Evolutionary conservation across 2,888 invertebrate genomes (phyloP).

Genomic region (Euzophera pinguis): DNA sequence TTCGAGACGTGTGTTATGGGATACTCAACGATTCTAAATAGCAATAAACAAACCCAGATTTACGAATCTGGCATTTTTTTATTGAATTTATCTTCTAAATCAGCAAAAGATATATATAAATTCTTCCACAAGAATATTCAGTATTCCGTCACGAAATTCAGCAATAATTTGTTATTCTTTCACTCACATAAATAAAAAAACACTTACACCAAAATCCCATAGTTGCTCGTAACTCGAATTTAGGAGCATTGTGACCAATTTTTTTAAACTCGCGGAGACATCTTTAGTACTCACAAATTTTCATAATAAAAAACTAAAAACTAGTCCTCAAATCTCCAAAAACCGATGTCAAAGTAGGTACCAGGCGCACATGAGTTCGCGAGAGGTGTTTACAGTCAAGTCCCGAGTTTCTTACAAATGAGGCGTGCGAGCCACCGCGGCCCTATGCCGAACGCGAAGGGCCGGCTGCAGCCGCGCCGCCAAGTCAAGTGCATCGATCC

Average conservation of each 20-base stretch:
- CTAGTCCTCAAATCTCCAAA: not conserved
- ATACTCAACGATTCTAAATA: no score
- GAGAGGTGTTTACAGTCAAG: constrained; percentile 32
- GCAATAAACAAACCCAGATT: no score
- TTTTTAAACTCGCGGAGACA: not conserved
- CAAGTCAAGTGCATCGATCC: constrained; percentile 56
- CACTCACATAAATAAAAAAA: no score
- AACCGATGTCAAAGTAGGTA: constrained; percentile 27
- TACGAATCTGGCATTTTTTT: no score
- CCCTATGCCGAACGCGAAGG: constrained; percentile 55
- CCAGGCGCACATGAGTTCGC: constrained; percentile 31
- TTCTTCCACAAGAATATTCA: no score
- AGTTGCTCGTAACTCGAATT: constrained; percentile 45
- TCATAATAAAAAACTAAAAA: not conserved
- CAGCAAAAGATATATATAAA: no score
- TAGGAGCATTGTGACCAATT: constrained; percentile 29
- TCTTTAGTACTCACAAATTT: not conserved
- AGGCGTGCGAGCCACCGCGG: constrained; percentile 53
- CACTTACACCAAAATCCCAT: constrained; percentile 52
- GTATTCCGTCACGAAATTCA: no score
- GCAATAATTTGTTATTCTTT: no score
- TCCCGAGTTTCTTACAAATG: constrained; percentile 26
- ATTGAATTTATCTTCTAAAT: no score
- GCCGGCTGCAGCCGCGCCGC: constrained; percentile 45
- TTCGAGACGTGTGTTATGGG: no score